A percentile compares a stretch with the other conserved stretches of the same genome.
Evolutionary conservation across 1,140 invertebrate species (phyloP).

Genomic region (Armadillidium nasatum): DNA sequence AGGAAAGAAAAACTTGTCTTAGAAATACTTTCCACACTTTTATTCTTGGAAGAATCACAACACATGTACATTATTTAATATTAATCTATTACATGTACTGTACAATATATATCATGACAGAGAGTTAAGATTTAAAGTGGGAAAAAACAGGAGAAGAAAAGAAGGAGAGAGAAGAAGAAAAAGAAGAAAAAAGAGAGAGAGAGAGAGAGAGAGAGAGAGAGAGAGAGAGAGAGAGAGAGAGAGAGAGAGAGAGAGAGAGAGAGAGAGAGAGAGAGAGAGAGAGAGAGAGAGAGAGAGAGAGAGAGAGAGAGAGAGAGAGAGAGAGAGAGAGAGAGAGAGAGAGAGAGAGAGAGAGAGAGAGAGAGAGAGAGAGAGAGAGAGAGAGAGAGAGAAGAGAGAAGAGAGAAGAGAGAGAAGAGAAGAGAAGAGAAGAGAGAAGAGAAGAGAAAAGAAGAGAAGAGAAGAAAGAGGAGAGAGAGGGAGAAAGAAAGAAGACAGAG

Average conservation of each 20-base stretch:
- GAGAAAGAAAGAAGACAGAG: not conserved
- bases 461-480: not conserved
- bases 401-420: not conserved
- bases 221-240: not conserved
- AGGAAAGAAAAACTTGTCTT: not conserved
- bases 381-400: not conserved
- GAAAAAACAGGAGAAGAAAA: not conserved
- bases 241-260: not conserved
- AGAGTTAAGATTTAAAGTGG: too few species aligned
- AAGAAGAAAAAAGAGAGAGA: not conserved
- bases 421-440: not conserved
- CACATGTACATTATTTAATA: constrained; percentile 6
- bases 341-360: not conserved
- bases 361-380: not conserved
- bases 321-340: not conserved
- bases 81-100: constrained; percentile 4
- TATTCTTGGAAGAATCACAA: constrained; percentile 8
- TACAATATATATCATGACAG: not conserved
- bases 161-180: not conserved
- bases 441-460: not conserved
- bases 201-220: not conserved
- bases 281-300: not conserved
- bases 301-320: not conserved
- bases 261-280: not conserved
- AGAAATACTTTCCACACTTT: not conserved